Base-by-base conservation (phyloP, 2,797 vertebrate genomes). In the Propithecus deckenii region DNA sequence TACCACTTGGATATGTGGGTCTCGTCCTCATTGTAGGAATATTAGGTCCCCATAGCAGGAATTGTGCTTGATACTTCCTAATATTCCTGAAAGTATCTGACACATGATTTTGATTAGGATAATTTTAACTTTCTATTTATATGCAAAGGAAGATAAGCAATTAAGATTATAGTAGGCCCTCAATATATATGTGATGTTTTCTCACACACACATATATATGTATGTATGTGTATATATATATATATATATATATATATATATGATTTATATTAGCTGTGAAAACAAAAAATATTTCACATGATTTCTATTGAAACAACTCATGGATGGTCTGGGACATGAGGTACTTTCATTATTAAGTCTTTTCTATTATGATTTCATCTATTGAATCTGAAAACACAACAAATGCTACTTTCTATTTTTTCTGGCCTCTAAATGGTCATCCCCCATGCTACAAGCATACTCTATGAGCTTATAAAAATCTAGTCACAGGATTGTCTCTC, bases 81-180 rank as follows among this genome's bases (percentile, higher is more conserved):
- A 75, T 83, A 78, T 86, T 95, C n/a, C n/a, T 67, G 57, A 65
- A 61, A 59, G 30, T 30, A 72, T 4, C 13, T 65, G 38, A 67
- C 28, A 72, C 25, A 61, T 81, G 72, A 8, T 41, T 86, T 91
- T 59, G 48, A 74, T 35, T 95, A 63, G 4, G 41, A 88, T 93
- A 69, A 92, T 81, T 93, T 89, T 67, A 94, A 75, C 30, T 90
- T 95, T 75, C 71, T 55, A 46, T 59, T 79, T 75, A 67, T 55
- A 61, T 48, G 5, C 52, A 92, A 94, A 20, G 90, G 2, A 89
- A 83, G 17, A 74, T 43, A 89, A 83, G 9, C 35, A 89, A 61
- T n/a, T 57, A 72, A 88, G 41, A 61, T 80, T 89, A 71, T 76
- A 72, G 25, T 81, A 80, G 20, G 23, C 10, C 15, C 20, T 85